Evolutionary conservation across 2,113 vertebrate species (phyloP).

Genomic region (Alouatta palliata): DNA sequence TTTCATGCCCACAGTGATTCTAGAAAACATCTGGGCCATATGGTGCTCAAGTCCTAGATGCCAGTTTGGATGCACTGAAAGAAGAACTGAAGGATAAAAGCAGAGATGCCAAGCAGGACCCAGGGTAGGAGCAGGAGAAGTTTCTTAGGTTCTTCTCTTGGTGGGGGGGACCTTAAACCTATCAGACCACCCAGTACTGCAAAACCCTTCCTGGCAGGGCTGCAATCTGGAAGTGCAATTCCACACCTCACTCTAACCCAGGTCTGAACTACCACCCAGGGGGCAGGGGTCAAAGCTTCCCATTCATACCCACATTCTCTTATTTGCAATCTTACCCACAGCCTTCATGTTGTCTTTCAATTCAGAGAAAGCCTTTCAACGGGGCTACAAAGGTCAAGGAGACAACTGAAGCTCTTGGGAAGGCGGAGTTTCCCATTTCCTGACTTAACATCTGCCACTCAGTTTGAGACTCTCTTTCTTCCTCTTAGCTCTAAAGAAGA

Average conservation of each 20-base stretch:
- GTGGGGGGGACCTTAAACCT: background rate
- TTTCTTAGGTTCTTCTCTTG: background rate
- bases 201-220: background rate
- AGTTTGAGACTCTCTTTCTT: conserved; percentile 71
- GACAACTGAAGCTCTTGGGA: conserved; percentile 65
- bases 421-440: conserved; percentile 71
- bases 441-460: conserved; percentile 79
- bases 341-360: conserved; percentile 63
- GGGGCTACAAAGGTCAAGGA: conserved; percentile 73
- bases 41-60: background rate
- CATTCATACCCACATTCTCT: conserved; percentile 63
- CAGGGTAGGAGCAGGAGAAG: background rate
- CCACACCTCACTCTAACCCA: conserved; percentile 64
- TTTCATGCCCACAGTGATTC: background rate
- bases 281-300: conserved; percentile 63
- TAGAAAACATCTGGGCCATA: background rate
- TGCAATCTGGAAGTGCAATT: conserved; percentile 57
- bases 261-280: conserved; percentile 62
- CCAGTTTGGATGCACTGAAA: background rate
- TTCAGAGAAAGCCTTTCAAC: conserved; percentile 76
- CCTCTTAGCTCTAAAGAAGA: conserved; percentile 71
- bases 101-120: background rate
- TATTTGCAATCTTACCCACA: conserved; percentile 68
- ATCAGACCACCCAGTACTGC: conserved; percentile 57
- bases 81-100: background rate